Percentiles rank a stretch among this genome's conserved stretches.
These are phyloP conservation scores for Megaceryle maxima DNA, from an alignment of 2,113 vertebrate species.

Conservation along the genomic window DNA sequence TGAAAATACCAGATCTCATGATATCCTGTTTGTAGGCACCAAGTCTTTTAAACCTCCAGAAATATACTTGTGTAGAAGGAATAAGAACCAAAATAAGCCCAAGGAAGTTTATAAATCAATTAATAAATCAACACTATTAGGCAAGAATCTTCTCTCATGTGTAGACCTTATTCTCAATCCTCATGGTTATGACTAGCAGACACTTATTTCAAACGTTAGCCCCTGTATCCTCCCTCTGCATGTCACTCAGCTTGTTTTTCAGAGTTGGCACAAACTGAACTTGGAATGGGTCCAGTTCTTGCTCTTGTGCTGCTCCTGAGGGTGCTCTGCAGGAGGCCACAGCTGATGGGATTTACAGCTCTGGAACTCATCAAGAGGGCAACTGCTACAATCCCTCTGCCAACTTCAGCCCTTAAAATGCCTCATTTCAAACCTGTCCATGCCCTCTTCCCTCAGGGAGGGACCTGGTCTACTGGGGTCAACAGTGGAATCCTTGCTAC, in stretches of 20 bases:
- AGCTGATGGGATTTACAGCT: background rate
- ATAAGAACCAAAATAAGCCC: background rate
- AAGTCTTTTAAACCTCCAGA: background rate
- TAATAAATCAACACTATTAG: background rate
- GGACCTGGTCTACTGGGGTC: background rate
- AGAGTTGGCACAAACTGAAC: background rate
- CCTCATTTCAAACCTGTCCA: background rate
- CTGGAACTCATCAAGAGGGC: background rate
- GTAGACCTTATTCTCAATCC: background rate
- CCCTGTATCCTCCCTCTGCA: too few species aligned
- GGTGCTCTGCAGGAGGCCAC: background rate
- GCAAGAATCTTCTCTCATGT: background rate
- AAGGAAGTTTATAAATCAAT: background rate
- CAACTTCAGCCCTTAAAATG: background rate
- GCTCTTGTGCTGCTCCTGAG: background rate
- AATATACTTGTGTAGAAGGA: background rate
- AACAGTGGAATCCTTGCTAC: background rate
- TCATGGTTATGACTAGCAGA: background rate
- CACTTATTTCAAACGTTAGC: background rate
- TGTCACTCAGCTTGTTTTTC: background rate
- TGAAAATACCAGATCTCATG: background rate
- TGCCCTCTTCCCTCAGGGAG: background rate
- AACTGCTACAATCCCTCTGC: background rate
- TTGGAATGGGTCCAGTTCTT: background rate
- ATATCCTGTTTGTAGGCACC: background rate